phyloP scores from a whole-genome alignment of 2,888 invertebrate genomes.

The Exephanes ischioxanthus region DNA sequence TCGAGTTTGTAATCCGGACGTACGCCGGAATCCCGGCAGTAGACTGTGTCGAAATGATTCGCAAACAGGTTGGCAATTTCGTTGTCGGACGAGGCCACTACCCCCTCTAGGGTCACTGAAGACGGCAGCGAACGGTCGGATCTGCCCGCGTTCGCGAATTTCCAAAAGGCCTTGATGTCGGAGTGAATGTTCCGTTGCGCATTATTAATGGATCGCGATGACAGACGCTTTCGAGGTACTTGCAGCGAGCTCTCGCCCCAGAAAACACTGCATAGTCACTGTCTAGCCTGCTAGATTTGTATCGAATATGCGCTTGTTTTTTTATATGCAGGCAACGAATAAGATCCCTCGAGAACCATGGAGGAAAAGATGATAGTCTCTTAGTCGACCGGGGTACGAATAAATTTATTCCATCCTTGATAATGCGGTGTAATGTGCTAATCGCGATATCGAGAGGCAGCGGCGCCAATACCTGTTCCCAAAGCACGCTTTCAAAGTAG shows the following conservation, averaged over 20 bases:
- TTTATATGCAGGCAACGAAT: too few species aligned
- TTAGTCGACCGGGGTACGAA: too few species aligned
- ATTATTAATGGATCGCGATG: neutral
- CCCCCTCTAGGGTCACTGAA: neutral
- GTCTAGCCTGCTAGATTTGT: too few species aligned
- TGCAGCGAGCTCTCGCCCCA: neutral
- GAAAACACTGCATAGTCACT: too few species aligned
- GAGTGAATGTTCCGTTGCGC: neutral
- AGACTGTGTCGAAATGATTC: neutral
- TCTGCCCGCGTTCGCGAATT: neutral
- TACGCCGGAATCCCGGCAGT: neutral
- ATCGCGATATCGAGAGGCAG: too few species aligned
- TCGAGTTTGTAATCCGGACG: neutral
- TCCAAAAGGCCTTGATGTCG: neutral
- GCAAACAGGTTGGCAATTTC: neutral
- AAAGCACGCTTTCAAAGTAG: too few species aligned
- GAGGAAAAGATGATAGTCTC: too few species aligned
- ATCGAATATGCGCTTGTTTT: too few species aligned
- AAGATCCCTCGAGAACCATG: too few species aligned
- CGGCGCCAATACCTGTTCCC: too few species aligned
- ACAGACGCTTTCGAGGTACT: neutral
- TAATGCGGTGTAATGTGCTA: too few species aligned
- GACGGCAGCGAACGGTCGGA: neutral
- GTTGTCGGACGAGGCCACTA: neutral
- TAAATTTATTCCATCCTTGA: too few species aligned